These are phyloP conservation scores for Trichopria drosophilae DNA, from an alignment of 2,888 invertebrate genomes.

Conservation along the genomic window DNA sequence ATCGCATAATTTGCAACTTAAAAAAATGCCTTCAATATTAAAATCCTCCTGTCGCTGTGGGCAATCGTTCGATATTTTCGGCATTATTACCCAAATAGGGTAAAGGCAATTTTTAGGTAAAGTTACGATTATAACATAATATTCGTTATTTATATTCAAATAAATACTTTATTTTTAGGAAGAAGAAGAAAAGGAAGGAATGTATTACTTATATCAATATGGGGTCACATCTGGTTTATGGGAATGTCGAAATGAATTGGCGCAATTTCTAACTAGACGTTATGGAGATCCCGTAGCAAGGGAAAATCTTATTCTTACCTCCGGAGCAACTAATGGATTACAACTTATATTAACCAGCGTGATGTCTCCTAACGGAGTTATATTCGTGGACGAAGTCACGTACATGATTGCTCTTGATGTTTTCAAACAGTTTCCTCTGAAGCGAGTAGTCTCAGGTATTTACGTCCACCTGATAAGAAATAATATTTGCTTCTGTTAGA, in stretches of 20 bases:
- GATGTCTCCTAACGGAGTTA: slow-evolving; percentile 61
- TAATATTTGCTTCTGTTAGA: no score
- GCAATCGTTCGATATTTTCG: neutral
- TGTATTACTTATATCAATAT: slow-evolving; percentile 62
- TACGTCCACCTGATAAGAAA: neutral
- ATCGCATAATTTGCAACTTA: no score
- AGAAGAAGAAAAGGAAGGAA: slow-evolving; percentile 51
- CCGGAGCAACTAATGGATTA: slow-evolving; percentile 67
- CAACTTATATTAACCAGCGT: slow-evolving; percentile 62
- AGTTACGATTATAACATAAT: neutral
- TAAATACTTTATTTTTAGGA: slow-evolving; percentile 39
- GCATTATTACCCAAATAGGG: neutral
- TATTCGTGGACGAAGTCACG: slow-evolving; percentile 69
- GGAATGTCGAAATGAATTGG: slow-evolving; percentile 59
- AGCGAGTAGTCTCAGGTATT: slow-evolving; percentile 61
- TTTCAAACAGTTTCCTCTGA: slow-evolving; percentile 62
- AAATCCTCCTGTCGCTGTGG: no score
- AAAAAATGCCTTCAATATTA: no score
- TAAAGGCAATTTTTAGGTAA: no score
- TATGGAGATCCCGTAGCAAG: slow-evolving; percentile 58
- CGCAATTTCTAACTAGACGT: slow-evolving; percentile 58
- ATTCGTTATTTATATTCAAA: neutral
- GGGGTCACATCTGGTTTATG: slow-evolving; percentile 61
- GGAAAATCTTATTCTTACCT: slow-evolving; percentile 63
- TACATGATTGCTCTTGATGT: slow-evolving; percentile 66